phyloP scores from a whole-genome alignment of 1,140 invertebrate genomes.

The Ceratitis capitata region DNA sequence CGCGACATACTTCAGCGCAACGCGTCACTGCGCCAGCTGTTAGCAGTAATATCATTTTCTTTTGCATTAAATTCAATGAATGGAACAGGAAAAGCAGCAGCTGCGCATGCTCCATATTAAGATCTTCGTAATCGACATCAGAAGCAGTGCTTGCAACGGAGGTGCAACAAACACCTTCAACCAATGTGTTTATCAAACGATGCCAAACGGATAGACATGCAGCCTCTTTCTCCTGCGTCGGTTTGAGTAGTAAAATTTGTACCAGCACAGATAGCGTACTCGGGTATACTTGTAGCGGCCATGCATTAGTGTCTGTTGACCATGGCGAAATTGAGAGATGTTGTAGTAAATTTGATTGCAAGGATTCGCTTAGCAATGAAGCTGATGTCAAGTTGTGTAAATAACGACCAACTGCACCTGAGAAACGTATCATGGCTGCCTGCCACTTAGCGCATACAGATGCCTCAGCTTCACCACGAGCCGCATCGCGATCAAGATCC shows the following conservation, averaged over 20 bases:
- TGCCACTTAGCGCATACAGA: conserved; percentile 56
- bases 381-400: conserved; percentile 78
- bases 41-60: conserved; percentile 90
- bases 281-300: conserved; percentile 87
- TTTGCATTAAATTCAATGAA: conserved; percentile 93
- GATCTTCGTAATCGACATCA: conserved; percentile 69
- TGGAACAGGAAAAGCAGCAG: conserved; percentile 93
- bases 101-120: conserved; percentile 96
- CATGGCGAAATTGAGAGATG: conserved; percentile 82
- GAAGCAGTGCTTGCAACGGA: conserved; percentile 41
- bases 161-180: conserved; percentile 75
- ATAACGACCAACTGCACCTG: conserved; percentile 62
- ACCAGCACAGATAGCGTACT: conserved; percentile 81
- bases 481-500: conserved; percentile 81
- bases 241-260: conserved; percentile 80
- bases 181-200: conserved; percentile 85
- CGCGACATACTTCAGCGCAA: conserved; percentile 73
- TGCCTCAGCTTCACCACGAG: conserved; percentile 53
- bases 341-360: conserved; percentile 78
- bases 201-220: conserved; percentile 92
- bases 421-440: conserved; percentile 62
- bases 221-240: conserved; percentile 86
- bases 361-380: conserved; percentile 72
- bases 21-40: conserved; percentile 76
- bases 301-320: conserved; percentile 72